Evolutionary conservation across 2,888 invertebrate genomes (phyloP).

Genomic region (Cataglyphis rosenhaueri): DNA sequence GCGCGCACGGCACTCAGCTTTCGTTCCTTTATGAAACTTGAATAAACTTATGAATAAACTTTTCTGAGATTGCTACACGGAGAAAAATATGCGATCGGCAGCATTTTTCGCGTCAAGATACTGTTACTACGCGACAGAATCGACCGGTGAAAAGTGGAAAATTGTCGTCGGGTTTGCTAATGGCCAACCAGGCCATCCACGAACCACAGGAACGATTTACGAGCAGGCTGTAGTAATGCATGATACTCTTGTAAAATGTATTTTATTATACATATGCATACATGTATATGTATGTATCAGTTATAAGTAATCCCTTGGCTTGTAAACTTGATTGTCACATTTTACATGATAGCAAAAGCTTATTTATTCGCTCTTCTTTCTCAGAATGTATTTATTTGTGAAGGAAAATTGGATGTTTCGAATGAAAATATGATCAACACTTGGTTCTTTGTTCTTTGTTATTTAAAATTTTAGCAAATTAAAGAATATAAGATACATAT

Average conservation of each 20-base stretch:
- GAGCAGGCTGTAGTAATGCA: background rate
- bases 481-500: too few species aligned
- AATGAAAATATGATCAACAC: too few species aligned
- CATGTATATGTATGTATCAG: background rate
- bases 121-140: conserved; percentile 15
- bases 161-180: background rate
- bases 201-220: background rate
- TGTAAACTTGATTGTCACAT: background rate
- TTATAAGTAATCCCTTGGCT: background rate
- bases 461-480: too few species aligned
- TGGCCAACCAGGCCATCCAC: background rate
- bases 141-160: background rate
- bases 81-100: conserved; percentile 44
- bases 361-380: background rate
- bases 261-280: conserved; percentile 3
- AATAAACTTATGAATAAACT: conserved; percentile 58
- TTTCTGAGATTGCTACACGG: conserved; percentile 59
- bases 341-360: background rate
- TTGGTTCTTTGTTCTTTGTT: too few species aligned
- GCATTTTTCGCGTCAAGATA: conserved; percentile 17
- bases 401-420: background rate
- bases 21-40: conserved; percentile 66
- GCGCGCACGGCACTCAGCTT: conserved; percentile 61
- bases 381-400: background rate
- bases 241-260: conserved; percentile 5